Conservation (phyloP, 2,797 vertebrate species). For the Liparis tanakae region DNA sequence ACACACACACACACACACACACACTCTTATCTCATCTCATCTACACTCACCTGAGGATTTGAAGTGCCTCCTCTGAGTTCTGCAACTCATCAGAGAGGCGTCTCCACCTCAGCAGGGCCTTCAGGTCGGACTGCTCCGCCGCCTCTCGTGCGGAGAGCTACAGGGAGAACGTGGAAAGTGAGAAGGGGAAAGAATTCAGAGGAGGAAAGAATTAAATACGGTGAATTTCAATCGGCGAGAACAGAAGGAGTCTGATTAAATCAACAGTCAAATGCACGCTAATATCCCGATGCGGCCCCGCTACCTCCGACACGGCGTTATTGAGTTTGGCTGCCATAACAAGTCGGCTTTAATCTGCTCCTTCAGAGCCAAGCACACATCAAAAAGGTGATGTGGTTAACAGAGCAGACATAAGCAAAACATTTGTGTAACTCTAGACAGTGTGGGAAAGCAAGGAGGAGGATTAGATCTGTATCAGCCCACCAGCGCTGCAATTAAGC, state of each 20-base stretch:
- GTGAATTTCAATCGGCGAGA: conserved; percentile 16
- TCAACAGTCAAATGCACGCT: background rate
- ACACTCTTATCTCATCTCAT: background rate
- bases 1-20: background rate
- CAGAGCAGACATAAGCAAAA: conserved; percentile 45
- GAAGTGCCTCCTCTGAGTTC: conserved; percentile 90
- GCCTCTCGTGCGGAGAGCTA: conserved; percentile 84
- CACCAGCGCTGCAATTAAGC: conserved; percentile 27
- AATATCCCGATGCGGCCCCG: background rate
- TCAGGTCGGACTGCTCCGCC: conserved; percentile 86
- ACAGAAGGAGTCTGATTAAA: background rate
- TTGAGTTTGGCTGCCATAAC: conserved; percentile 30
- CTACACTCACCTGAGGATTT: conserved; percentile 90
- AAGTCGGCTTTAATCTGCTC: conserved; percentile 8
- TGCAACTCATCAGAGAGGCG: conserved; percentile 90
- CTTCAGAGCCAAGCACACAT: conserved; percentile 23
- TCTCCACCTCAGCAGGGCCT: conserved; percentile 90
- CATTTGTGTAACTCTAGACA: conserved; percentile 49
- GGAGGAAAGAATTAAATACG: background rate
- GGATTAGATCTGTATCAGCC: conserved; percentile 42
- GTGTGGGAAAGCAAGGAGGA: conserved; percentile 48
- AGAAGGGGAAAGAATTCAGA: conserved; percentile 6
- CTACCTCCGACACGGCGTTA: conserved; percentile 7
- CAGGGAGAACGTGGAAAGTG: conserved; percentile 11
- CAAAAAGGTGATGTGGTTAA: conserved; percentile 43